Conservation (phyloP, 2,113 vertebrate genomes). For the Archilochus colubris region DNA sequence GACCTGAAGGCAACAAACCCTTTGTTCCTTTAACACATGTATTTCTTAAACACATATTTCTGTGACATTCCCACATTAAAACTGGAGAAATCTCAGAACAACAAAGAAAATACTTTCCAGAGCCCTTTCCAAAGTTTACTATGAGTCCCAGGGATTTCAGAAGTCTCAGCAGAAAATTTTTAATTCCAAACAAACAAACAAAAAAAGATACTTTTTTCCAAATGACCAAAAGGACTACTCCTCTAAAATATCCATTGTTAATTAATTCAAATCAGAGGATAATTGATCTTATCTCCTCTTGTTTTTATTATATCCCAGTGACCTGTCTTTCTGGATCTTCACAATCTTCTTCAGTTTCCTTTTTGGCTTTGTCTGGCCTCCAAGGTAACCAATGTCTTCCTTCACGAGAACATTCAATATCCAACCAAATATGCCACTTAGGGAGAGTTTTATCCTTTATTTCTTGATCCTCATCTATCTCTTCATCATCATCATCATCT, state of each 20-base stretch:
- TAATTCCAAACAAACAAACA: not conserved
- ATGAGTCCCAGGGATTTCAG: not conserved
- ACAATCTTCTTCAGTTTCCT: conserved; percentile 91
- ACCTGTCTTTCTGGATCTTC: conserved; percentile 98
- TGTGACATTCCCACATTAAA: not conserved
- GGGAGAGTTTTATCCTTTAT: conserved; percentile 87
- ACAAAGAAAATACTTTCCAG: not conserved
- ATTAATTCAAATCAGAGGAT: not conserved
- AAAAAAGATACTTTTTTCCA: not conserved
- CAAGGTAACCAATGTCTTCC: conserved; percentile 91
- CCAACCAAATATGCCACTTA: conserved; percentile 86
- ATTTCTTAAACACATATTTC: not conserved
- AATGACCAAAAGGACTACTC: not conserved
- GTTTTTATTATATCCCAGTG: not conserved
- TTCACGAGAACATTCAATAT: conserved; percentile 87
- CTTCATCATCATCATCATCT: conserved; percentile 84
- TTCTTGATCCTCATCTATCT: conserved; percentile 84
- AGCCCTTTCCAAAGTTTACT: not conserved
- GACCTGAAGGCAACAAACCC: not conserved
- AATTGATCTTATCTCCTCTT: not conserved
- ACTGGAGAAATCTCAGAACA: not conserved
- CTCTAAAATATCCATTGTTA: not conserved
- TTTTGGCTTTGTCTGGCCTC: conserved; percentile 90
- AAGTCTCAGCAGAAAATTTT: not conserved
- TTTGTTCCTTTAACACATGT: not conserved